Evolutionary conservation across 2,797 vertebrate species (phyloP).

Genomic region (Darevskia nairensis): DNA sequence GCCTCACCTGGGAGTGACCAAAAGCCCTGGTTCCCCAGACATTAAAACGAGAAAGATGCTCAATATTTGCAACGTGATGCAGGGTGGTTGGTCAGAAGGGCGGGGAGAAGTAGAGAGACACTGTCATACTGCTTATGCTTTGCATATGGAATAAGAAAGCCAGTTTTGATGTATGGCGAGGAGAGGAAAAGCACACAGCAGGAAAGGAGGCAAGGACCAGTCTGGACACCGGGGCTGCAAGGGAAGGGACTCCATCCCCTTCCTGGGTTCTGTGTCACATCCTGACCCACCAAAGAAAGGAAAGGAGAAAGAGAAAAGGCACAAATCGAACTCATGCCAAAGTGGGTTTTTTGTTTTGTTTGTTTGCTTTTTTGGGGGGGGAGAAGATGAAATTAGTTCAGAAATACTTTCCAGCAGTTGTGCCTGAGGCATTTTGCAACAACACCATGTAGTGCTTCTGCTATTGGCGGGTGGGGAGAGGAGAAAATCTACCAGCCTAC

Average conservation of each 20-base stretch:
- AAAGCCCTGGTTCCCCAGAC: conserved; percentile 1
- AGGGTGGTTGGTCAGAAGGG: not conserved
- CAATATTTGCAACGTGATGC: not conserved
- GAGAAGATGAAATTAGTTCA: not conserved
- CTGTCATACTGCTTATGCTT: not conserved
- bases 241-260: no score
- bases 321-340: not conserved
- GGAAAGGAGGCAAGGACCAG: not conserved
- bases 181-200: not conserved
- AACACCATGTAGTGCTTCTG: not conserved
- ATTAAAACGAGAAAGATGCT: not conserved
- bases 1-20: conserved; percentile 10
- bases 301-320: not conserved
- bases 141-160: not conserved
- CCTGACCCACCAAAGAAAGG: not conserved
- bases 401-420: not conserved
- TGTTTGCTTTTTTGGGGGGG: not conserved
- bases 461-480: not conserved
- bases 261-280: not conserved
- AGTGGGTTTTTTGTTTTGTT: not conserved
- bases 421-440: not conserved
- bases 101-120: not conserved
- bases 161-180: no score
- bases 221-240: not conserved
- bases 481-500: no score